phyloP scores from a whole-genome alignment of 2,113 vertebrate species.

The Galemys pyrenaicus region DNA sequence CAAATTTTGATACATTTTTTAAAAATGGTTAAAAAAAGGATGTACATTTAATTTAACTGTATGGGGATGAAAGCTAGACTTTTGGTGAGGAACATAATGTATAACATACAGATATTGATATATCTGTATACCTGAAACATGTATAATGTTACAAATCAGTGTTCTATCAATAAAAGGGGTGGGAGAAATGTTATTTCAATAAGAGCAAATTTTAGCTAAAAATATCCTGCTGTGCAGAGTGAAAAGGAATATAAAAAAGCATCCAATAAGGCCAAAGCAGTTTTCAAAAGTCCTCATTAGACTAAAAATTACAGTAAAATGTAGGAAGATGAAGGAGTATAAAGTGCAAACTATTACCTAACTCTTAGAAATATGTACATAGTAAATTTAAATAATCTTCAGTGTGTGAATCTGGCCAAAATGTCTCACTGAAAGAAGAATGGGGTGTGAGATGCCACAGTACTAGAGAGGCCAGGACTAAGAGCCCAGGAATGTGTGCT shows the following conservation, averaged over 20 bases:
- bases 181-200: background rate
- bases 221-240: constrained; percentile 5
- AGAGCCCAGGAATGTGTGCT: too few relatives aligned
- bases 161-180: too few relatives aligned
- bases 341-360: background rate
- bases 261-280: constrained; percentile 9
- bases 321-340: background rate
- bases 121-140: too few relatives aligned
- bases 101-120: too few relatives aligned
- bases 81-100: too few relatives aligned
- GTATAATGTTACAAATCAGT: too few relatives aligned
- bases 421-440: background rate
- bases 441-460: background rate
- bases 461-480: background rate
- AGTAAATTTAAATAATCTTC: background rate
- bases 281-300: background rate
- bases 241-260: constrained; percentile 17
- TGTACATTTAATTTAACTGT: background rate
- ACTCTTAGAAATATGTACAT: background rate
- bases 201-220: constrained; percentile 22
- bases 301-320: constrained; percentile 27
- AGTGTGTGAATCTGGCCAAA: background rate
- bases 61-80: too few relatives aligned
- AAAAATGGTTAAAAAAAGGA: constrained; percentile 48
- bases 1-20: constrained; percentile 1